Conservation (phyloP, 2,113 vertebrate species). For the Sigmodon hispidus region DNA sequence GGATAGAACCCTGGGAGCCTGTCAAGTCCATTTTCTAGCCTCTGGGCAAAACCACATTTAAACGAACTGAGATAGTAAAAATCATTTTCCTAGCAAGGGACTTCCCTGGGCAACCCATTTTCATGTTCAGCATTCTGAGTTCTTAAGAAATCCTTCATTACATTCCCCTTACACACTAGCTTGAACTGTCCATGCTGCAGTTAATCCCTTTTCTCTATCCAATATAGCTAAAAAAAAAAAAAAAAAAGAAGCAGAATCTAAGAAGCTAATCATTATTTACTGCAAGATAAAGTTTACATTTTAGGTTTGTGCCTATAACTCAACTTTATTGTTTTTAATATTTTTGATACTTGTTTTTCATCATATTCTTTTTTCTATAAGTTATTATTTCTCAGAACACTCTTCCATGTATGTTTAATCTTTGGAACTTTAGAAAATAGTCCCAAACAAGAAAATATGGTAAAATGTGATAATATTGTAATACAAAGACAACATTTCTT, state of each 20-base stretch:
- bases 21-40: slow-evolving; percentile 46
- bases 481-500: background rate
- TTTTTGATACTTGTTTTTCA: background rate
- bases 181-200: background rate
- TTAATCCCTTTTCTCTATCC: background rate
- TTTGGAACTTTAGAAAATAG: background rate
- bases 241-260: too few relatives aligned
- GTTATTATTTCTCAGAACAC: background rate
- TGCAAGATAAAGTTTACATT: background rate
- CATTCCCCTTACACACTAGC: background rate
- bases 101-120: background rate
- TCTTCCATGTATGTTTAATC: background rate
- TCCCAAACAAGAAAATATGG: background rate
- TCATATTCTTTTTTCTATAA: background rate
- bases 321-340: background rate
- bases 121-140: background rate
- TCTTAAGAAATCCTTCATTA: background rate
- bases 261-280: background rate
- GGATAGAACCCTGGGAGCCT: background rate
- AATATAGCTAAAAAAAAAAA: background rate
- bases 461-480: background rate
- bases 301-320: background rate
- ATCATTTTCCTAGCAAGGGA: background rate
- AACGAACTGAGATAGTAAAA: slow-evolving; percentile 16
- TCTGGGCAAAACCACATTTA: slow-evolving; percentile 46